phyloP scores from a whole-genome alignment of 2,888 invertebrate species.

The Lumbricus terrestris region DNA sequence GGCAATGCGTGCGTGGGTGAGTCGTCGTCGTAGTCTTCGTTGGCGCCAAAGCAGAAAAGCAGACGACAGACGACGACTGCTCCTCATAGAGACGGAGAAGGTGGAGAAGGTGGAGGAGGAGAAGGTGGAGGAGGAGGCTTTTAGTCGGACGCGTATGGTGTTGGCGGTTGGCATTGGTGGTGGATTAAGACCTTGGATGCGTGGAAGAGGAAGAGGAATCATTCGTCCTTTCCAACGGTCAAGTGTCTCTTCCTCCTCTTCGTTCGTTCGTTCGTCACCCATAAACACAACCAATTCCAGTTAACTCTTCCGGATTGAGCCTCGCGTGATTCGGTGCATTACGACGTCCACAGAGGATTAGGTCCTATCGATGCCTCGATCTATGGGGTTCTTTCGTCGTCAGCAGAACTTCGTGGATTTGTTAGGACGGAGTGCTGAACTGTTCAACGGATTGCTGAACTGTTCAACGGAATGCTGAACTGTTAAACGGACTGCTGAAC shows the following conservation, averaged over 20 bases:
- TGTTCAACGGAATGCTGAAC: no score
- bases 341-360: neutral
- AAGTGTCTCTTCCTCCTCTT: neutral
- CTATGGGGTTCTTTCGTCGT: neutral
- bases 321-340: neutral
- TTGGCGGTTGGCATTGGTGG: neutral
- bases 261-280: neutral
- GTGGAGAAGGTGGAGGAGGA: neutral
- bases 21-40: neutral
- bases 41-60: neutral
- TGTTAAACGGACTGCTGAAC: no score
- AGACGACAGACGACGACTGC: neutral
- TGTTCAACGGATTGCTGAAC: no score
- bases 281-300: neutral
- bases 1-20: neutral
- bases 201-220: neutral
- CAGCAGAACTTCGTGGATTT: neutral
- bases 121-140: neutral
- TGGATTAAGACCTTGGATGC: no score
- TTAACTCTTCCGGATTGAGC: neutral
- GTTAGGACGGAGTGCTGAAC: neutral
- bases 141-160: neutral
- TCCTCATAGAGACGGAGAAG: no score
- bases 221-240: neutral
- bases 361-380: no score